Conservation (phyloP, 2,113 vertebrate genomes). For the Otocyon megalotis region DNA sequence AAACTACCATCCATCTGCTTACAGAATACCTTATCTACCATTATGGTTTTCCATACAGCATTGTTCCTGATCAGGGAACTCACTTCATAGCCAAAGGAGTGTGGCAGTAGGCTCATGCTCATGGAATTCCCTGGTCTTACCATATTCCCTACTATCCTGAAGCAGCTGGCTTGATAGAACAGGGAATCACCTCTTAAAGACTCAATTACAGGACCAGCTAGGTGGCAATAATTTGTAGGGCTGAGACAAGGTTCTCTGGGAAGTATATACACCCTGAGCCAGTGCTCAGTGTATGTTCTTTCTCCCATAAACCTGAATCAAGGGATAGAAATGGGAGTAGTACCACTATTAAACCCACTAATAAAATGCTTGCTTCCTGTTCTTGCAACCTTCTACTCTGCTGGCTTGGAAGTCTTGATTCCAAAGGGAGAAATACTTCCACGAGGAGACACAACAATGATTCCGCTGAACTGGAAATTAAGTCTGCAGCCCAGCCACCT, state of each 20-base stretch:
- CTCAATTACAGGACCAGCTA: not conserved
- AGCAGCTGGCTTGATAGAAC: not conserved
- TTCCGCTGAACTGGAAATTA: not conserved
- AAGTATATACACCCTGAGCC: not conserved
- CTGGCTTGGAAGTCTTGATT: not conserved
- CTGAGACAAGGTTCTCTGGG: not conserved
- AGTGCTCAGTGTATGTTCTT: not conserved
- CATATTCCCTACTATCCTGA: not conserved
- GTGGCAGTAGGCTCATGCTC: not conserved
- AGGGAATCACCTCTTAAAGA: not conserved
- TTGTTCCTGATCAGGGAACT: not conserved
- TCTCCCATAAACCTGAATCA: not conserved
- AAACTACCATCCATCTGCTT: not conserved
- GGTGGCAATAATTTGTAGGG: not conserved
- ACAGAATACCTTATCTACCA: not conserved
- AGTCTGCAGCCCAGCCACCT: not conserved
- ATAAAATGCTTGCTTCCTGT: not conserved
- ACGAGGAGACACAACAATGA: not conserved
- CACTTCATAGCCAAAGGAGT: not conserved
- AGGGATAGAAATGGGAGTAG: not conserved
- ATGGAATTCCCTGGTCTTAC: not conserved
- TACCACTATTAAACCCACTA: not conserved
- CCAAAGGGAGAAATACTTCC: not conserved
- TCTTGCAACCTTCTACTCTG: not conserved
- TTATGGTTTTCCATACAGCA: not conserved